phyloP scores from a whole-genome alignment of 37 sponge, comb jelly and placozoan species.

The Chondrilla cf. caribensis region DNA sequence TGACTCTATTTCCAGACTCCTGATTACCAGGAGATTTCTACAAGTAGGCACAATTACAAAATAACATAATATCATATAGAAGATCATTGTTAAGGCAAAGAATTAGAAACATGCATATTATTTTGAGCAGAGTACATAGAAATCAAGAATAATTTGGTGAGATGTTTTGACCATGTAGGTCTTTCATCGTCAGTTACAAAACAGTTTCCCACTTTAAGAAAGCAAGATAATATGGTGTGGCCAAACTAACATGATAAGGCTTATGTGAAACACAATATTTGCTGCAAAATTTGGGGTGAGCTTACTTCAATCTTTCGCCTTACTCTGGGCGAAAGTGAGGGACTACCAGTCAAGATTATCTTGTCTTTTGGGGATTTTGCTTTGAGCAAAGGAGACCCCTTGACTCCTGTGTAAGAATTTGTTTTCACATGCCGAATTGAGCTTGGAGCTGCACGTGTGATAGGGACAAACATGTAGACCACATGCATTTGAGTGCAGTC shows the following conservation, averaged over 20 bases:
- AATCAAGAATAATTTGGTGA: no score
- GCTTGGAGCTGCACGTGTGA: background rate
- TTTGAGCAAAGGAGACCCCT: background rate
- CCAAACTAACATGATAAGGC: no score
- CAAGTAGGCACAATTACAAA: background rate
- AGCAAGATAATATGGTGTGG: no score
- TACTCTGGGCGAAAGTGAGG: constrained; percentile 4
- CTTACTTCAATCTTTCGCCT: constrained; percentile 6
- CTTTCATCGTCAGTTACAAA: no score
- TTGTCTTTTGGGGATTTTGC: background rate
- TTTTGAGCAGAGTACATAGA: no score
- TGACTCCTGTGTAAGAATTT: background rate
- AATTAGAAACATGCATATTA: no score
- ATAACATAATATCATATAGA: background rate
- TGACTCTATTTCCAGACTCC: background rate
- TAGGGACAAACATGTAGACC: background rate
- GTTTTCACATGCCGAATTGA: background rate
- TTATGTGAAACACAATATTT: no score
- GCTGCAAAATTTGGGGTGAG: no score
- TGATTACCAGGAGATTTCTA: constrained; percentile 8
- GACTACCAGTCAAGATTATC: background rate
- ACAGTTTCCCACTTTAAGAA: no score
- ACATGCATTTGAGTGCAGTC: no score
- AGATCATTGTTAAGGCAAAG: no score
- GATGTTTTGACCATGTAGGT: no score